These are phyloP conservation scores for Armadillidium nasatum DNA, from an alignment of 1,140 invertebrate genomes.

Conservation along the genomic window DNA sequence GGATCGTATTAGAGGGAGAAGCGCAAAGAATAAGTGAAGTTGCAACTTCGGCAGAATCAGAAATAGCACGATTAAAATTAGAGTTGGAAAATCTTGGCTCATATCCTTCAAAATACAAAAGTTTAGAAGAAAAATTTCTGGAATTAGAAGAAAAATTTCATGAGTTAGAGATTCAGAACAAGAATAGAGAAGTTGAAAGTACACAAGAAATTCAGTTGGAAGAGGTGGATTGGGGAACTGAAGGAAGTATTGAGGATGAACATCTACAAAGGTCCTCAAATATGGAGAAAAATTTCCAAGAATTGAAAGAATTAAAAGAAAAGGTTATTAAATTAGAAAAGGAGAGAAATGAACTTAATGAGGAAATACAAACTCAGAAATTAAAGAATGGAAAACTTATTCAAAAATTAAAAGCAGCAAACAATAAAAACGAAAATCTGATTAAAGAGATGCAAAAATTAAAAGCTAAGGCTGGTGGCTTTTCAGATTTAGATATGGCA, in stretches of 20 bases:
- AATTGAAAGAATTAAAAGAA: constrained; percentile 36
- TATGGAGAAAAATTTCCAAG: constrained; percentile 31
- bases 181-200: constrained; percentile 23
- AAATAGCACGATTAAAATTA: constrained; percentile 29
- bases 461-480: constrained; percentile 41
- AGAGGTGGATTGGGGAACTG: constrained; percentile 42
- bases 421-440: constrained; percentile 38
- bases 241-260: constrained; percentile 39
- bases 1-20: constrained; percentile 19
- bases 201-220: constrained; percentile 27
- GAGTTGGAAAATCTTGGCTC: constrained; percentile 33
- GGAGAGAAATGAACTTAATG: constrained; percentile 36
- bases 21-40: constrained; percentile 38
- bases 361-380: constrained; percentile 40
- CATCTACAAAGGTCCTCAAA: constrained; percentile 36
- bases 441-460: constrained; percentile 40
- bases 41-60: constrained; percentile 36
- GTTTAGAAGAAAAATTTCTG: constrained; percentile 32
- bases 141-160: constrained; percentile 30
- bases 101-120: constrained; percentile 30
- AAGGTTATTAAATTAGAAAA: constrained; percentile 40
- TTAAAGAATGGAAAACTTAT: constrained; percentile 42
- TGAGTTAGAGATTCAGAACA: constrained; percentile 21
- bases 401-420: constrained; percentile 40
- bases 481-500: constrained; percentile 54